Percentiles rank a stretch among this genome's conserved stretches.
Evolutionary conservation across 2,113 vertebrate genomes (phyloP).

Genomic region (Eulemur macaco): DNA sequence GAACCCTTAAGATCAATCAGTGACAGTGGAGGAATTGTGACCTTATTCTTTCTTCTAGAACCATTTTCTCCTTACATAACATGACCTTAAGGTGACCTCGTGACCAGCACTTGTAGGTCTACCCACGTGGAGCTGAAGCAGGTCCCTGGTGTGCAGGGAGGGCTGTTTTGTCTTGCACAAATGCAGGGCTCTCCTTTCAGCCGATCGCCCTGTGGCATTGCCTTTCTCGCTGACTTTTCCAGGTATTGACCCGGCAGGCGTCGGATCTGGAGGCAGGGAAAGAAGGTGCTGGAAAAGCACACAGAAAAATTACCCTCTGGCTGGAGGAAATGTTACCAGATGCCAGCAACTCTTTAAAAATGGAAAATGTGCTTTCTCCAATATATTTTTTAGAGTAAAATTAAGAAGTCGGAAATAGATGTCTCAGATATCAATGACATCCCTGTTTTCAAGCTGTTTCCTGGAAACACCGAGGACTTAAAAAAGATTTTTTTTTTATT

Average conservation of each 20-base stretch:
- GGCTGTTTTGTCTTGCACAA: constrained; percentile 70
- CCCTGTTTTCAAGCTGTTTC: background rate
- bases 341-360: background rate
- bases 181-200: constrained; percentile 69
- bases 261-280: background rate
- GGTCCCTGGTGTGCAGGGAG: constrained; percentile 70
- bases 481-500: background rate
- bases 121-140: constrained; percentile 66
- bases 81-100: constrained; percentile 69
- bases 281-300: background rate
- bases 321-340: background rate
- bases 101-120: constrained; percentile 69
- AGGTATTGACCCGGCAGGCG: constrained; percentile 51
- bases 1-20: constrained; percentile 70
- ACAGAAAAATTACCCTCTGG: fast-evolving
- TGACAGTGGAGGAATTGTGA: constrained; percentile 58
- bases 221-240: constrained; percentile 61
- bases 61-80: constrained; percentile 67
- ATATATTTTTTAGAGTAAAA: background rate
- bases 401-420: background rate
- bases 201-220: constrained; percentile 64
- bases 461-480: background rate
- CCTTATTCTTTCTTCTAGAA: constrained; percentile 68
- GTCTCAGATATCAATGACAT: background rate
- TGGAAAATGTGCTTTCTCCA: background rate